Percentiles rank a stretch among this genome's conserved stretches.
These are phyloP conservation scores for Rousettus madagascariensis DNA, from an alignment of 2,797 vertebrate genomes.

Conservation along the genomic window DNA sequence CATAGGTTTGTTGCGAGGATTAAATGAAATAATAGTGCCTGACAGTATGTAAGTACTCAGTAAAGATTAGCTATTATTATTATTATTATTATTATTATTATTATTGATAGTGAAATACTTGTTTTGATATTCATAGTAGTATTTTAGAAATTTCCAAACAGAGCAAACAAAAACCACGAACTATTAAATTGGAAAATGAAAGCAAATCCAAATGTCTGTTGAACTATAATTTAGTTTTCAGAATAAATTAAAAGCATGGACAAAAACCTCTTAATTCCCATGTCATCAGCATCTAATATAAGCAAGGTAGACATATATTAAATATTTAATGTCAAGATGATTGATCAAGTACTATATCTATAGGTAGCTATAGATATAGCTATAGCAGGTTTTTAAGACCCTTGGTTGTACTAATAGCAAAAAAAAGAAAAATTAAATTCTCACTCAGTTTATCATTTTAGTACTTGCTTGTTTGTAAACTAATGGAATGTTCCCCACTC, in stretches of 20 bases:
- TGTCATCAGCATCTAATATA: neutral
- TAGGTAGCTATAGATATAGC: neutral
- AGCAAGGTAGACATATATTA: neutral
- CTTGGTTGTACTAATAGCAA: neutral
- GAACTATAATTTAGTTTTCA: neutral
- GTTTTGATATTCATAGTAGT: neutral
- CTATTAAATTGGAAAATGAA: slow-evolving; percentile 30
- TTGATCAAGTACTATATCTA: neutral
- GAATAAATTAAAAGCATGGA: neutral
- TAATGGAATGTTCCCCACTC: neutral
- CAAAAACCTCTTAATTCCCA: neutral
- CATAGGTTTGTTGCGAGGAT: neutral
- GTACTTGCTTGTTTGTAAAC: neutral
- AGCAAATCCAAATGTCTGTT: slow-evolving; percentile 1
- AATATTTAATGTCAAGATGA: neutral
- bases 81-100: neutral
- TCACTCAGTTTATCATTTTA: neutral
- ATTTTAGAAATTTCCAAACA: slow-evolving; percentile 29
- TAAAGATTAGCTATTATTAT: neutral
- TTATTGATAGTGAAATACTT: neutral
- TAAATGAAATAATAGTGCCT: neutral
- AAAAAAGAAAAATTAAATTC: neutral
- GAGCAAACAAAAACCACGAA: slow-evolving; percentile 20
- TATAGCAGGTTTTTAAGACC: neutral
- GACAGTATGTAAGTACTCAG: neutral